Evolutionary conservation across 2,113 vertebrate genomes (phyloP).

Genomic region (Oryzias melastigma): DNA sequence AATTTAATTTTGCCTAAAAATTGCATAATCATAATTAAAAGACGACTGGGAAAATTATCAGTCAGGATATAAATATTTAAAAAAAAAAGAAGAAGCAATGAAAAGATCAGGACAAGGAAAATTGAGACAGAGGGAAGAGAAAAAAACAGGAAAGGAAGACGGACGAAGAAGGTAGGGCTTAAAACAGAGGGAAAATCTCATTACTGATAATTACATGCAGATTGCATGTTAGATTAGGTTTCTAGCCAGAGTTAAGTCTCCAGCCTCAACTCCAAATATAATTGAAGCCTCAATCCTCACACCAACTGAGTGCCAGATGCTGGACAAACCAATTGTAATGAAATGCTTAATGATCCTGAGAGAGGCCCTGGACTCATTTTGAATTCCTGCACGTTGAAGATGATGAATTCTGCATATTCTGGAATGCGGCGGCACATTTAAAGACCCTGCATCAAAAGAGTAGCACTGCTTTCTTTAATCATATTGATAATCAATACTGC

Average conservation of each 20-base stretch:
- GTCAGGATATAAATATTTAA: background rate
- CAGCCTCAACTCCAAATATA: conserved; percentile 29
- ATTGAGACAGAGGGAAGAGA: conserved; percentile 16
- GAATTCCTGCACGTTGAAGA: conserved; percentile 51
- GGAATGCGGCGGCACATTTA: conserved; percentile 12
- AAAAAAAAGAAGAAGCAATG: background rate
- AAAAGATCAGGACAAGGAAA: conserved; percentile 10
- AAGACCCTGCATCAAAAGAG: conserved; percentile 9
- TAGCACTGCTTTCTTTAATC: conserved; percentile 50
- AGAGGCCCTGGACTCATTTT: conserved; percentile 66
- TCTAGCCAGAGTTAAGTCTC: conserved; percentile 38
- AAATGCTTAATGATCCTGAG: conserved; percentile 74
- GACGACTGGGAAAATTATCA: too few relatives aligned
- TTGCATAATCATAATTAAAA: too few relatives aligned
- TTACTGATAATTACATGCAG: conserved; percentile 45
- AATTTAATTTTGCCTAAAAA: too few relatives aligned
- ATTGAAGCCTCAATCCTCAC: conserved; percentile 10
- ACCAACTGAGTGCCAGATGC: conserved; percentile 12
- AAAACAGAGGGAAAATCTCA: conserved; percentile 25
- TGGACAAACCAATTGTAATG: conserved; percentile 64
- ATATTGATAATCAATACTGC: conserved; percentile 58
- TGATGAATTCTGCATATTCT: conserved; percentile 55
- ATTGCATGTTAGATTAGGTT: conserved; percentile 48
- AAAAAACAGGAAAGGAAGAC: conserved; percentile 13
- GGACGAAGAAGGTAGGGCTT: conserved; percentile 2